These are phyloP conservation scores for Neopelma chrysocephalum DNA, from an alignment of 2,797 vertebrate species.

Conservation along the genomic window DNA sequence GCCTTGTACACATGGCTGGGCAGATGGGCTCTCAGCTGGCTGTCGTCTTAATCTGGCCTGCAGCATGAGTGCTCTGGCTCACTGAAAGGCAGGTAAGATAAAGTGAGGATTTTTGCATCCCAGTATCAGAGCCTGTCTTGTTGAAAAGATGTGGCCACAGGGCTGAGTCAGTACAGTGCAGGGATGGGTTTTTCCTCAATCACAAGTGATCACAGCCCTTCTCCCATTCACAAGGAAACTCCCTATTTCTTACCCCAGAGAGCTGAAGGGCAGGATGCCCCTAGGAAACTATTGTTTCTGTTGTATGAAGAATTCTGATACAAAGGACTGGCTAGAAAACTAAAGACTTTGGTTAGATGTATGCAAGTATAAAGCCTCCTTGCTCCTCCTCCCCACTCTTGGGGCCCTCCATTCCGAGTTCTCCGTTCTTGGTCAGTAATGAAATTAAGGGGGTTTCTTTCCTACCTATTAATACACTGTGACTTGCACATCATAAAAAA, in stretches of 20 bases:
- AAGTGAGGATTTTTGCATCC: not conserved
- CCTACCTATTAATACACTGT: not conserved
- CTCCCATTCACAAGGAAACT: not conserved
- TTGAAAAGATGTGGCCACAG: not conserved
- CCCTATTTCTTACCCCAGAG: not conserved
- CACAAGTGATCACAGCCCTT: not conserved
- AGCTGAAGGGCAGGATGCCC: not conserved
- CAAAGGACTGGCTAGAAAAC: not conserved
- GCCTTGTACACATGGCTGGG: not conserved
- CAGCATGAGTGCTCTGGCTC: not conserved
- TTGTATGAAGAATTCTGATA: not conserved
- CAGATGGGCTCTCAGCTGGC: not conserved
- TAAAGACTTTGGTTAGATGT: accelerated
- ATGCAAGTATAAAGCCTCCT: not conserved
- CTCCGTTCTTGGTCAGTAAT: not conserved
- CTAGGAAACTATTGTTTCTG: not conserved
- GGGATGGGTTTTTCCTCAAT: accelerated
- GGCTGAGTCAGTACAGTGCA: not conserved
- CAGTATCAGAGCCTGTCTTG: not conserved
- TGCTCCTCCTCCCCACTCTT: not conserved
- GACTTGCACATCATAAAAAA: not conserved
- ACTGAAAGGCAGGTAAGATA: not conserved
- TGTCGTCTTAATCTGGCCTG: not conserved
- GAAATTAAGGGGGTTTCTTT: not conserved
- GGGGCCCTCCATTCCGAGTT: not conserved